phyloP scores from a whole-genome alignment of 2,888 invertebrate genomes.

The Apodemia duryi region DNA sequence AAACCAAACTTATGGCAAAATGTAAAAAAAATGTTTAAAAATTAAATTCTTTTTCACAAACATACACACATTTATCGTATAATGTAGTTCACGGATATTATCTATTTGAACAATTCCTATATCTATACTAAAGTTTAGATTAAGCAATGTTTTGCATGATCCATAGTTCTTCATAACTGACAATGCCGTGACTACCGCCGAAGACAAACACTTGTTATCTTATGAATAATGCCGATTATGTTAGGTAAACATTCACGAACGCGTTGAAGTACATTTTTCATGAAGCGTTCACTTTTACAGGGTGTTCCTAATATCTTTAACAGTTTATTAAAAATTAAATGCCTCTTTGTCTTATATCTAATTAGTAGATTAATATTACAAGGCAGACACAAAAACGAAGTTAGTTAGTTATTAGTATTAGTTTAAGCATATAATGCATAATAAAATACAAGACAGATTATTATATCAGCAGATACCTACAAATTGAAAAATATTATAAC shows the following conservation, averaged over 20 bases:
- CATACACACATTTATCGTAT: constrained; percentile 5
- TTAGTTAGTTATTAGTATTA: too few species aligned
- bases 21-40: too few species aligned
- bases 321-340: background rate
- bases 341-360: too few species aligned
- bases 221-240: constrained; percentile 79
- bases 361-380: too few species aligned
- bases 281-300: constrained; percentile 61
- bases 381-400: too few species aligned
- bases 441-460: too few species aligned
- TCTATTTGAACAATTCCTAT: constrained; percentile 22
- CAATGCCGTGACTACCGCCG: constrained; percentile 67
- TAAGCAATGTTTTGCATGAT: constrained; percentile 70
- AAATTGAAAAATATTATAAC: too few species aligned
- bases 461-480: too few species aligned
- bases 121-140: constrained; percentile 43
- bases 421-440: too few species aligned
- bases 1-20: too few species aligned
- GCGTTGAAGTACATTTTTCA: constrained; percentile 67
- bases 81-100: constrained; percentile 19
- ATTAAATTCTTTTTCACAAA: background rate
- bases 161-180: constrained; percentile 51
- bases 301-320: constrained; percentile 35
- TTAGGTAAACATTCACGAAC: constrained; percentile 69
- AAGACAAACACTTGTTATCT: constrained; percentile 77